Evolutionary conservation across 2,888 invertebrate species (phyloP).

Genomic region (Mesoligia furuncula): DNA sequence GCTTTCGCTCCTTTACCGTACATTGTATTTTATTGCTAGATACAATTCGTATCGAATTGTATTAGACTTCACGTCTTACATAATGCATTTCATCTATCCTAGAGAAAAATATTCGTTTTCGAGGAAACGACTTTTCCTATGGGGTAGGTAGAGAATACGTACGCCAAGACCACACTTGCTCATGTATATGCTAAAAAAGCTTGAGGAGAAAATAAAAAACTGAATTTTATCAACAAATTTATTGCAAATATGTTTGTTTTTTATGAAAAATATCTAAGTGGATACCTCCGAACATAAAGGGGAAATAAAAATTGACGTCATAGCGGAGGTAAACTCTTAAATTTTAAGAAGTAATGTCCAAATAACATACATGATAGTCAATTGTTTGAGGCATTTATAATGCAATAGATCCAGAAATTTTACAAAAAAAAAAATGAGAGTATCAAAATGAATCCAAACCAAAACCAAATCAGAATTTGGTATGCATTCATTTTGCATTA

Average conservation of each 20-base stretch:
- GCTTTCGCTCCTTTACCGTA: background rate
- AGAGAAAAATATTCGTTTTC: too few species aligned
- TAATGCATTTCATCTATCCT: too few species aligned
- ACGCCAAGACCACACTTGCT: background rate
- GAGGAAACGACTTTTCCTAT: too few species aligned
- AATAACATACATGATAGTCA: constrained; percentile 72
- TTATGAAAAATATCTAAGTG: constrained; percentile 79
- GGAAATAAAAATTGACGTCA: constrained; percentile 60
- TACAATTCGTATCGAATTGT: too few species aligned
- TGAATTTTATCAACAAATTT: constrained; percentile 83
- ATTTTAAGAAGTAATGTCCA: constrained; percentile 74
- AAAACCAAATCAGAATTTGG: constrained; percentile 57
- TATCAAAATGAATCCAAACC: constrained; percentile 82
- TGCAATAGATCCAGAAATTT: constrained; percentile 71
- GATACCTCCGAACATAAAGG: constrained; percentile 72
- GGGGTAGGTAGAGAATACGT: background rate
- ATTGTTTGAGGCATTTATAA: constrained; percentile 84
- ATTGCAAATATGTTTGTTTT: constrained; percentile 80
- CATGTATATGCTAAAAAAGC: background rate
- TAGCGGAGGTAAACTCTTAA: constrained; percentile 78
- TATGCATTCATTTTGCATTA: constrained; percentile 81
- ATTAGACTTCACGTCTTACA: too few species aligned
- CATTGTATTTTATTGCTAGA: too few species aligned
- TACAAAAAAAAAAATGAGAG: constrained; percentile 70
- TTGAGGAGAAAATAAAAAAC: constrained; percentile 13